Percentiles rank a stretch among this genome's conserved stretches.
Conservation (phyloP, 2,888 invertebrate genomes). For the Catocala fraxini region DNA sequence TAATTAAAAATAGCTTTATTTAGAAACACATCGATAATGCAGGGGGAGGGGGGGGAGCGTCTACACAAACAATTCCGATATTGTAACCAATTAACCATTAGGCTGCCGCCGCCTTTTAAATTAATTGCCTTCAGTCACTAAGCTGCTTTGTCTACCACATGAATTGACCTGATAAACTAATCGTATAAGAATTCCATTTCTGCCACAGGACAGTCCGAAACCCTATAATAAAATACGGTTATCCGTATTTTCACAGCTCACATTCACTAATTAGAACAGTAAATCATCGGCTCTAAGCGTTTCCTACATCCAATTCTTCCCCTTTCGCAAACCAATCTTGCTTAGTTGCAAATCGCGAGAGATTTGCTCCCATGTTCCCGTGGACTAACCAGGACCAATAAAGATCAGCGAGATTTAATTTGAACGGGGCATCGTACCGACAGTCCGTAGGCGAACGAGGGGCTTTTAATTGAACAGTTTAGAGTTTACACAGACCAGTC, state of each 20-base stretch:
- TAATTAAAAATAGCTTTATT: too few relatives aligned
- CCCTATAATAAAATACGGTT: not conserved
- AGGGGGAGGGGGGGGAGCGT: too few relatives aligned
- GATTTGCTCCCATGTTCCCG: slow-evolving; percentile 30
- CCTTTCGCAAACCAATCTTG: slow-evolving; percentile 32
- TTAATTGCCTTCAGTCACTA: too few relatives aligned
- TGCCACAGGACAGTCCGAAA: too few relatives aligned
- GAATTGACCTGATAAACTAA: too few relatives aligned
- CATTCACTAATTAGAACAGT: slow-evolving; percentile 9
- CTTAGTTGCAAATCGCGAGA: slow-evolving; percentile 13
- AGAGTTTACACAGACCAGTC: not conserved
- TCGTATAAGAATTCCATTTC: too few relatives aligned
- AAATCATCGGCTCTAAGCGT: slow-evolving; percentile 8
- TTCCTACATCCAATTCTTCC: slow-evolving; percentile 15
- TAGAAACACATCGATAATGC: too few relatives aligned
- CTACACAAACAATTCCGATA: too few relatives aligned
- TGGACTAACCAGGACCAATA: slow-evolving; percentile 33
- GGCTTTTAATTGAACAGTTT: slow-evolving; percentile 46
- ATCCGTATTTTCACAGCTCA: not conserved
- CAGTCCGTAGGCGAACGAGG: slow-evolving; percentile 37
- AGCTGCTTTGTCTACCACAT: too few relatives aligned
- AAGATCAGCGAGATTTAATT: slow-evolving; percentile 51
- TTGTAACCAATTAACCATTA: too few relatives aligned
- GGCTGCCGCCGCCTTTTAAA: too few relatives aligned
- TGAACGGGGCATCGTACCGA: slow-evolving; percentile 52